Conservation (phyloP, 2,888 invertebrate genomes). For the Pemphredon lugubris region DNA sequence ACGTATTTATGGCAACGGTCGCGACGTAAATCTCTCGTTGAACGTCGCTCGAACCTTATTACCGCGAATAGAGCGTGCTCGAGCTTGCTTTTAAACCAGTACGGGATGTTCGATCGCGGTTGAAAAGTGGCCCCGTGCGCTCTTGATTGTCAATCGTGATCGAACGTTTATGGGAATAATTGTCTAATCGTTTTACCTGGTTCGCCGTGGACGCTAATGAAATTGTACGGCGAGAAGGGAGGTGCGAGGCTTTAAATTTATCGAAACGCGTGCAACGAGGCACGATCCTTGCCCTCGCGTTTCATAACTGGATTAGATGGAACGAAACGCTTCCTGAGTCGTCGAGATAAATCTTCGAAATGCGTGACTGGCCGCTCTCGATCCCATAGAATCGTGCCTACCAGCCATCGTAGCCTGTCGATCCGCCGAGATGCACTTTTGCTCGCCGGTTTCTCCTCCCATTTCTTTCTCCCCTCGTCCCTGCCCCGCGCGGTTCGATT, state of each 20-base stretch:
- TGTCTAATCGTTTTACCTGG: too few relatives aligned
- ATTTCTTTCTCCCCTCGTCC: constrained; percentile 31
- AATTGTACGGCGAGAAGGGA: too few relatives aligned
- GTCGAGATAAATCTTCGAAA: constrained; percentile 35
- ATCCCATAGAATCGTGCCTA: constrained; percentile 39
- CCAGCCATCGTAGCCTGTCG: constrained; percentile 32
- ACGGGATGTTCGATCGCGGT: too few relatives aligned
- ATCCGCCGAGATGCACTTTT: constrained; percentile 25
- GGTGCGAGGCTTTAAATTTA: too few relatives aligned
- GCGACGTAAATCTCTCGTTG: constrained; percentile 3
- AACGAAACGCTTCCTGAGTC: constrained; percentile 43
- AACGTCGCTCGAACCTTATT: constrained; percentile 15
- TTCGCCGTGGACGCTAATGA: too few relatives aligned
- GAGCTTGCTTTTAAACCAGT: not conserved
- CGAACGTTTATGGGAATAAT: too few relatives aligned
- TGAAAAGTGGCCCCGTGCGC: too few relatives aligned
- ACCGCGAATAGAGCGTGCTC: constrained; percentile 4
- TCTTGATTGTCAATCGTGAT: too few relatives aligned
- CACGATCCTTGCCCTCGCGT: constrained; percentile 33
- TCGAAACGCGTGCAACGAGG: constrained; percentile 12
- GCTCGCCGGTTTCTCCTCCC: constrained; percentile 21
- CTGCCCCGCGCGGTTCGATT: constrained; percentile 51
- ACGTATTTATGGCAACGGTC: constrained; percentile 28
- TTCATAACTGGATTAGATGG: constrained; percentile 52
- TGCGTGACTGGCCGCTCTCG: constrained; percentile 45